phyloP scores from a whole-genome alignment of 1,140 invertebrate species.

The Eciton burchellii region DNA sequence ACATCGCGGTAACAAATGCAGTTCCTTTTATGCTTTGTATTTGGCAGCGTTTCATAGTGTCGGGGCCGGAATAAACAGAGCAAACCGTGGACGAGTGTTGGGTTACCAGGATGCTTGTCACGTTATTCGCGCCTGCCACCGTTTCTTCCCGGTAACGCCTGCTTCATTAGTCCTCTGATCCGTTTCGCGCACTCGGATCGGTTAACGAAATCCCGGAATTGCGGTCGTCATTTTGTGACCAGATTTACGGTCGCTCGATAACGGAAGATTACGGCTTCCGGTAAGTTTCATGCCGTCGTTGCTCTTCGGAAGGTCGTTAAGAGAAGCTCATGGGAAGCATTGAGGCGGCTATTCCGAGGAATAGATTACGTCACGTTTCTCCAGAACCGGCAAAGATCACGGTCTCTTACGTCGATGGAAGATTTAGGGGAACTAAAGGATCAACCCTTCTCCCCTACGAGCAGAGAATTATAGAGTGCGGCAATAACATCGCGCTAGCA shows the following conservation, averaged over 20 bases:
- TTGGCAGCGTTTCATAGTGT: slow-evolving; percentile 54
- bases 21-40: slow-evolving; percentile 44
- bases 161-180: slow-evolving; percentile 57
- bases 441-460: too few relatives aligned
- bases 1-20: slow-evolving; percentile 63
- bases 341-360: slow-evolving; percentile 41
- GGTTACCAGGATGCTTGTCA: slow-evolving; percentile 46
- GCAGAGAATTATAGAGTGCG: too few relatives aligned
- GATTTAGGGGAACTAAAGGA: background rate
- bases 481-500: too few relatives aligned
- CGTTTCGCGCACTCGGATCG: slow-evolving; percentile 20
- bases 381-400: slow-evolving; percentile 15
- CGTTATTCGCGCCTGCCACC: slow-evolving; percentile 40
- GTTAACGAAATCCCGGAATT: slow-evolving; percentile 49
- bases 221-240: slow-evolving; percentile 51
- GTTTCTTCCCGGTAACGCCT: slow-evolving; percentile 57
- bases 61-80: slow-evolving; percentile 54
- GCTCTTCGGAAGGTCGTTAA: slow-evolving; percentile 56
- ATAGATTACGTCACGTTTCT: slow-evolving; percentile 50
- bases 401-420: background rate
- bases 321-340: slow-evolving; percentile 45
- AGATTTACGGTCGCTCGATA: slow-evolving; percentile 54
- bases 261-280: slow-evolving; percentile 56
- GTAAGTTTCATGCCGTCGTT: slow-evolving; percentile 53
- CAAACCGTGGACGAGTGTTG: slow-evolving; percentile 53